Percentiles rank a stretch among this genome's conserved stretches.
phyloP scores from a whole-genome alignment of 23 tunicate genomes.

The Trididemnum miniatum region DNA sequence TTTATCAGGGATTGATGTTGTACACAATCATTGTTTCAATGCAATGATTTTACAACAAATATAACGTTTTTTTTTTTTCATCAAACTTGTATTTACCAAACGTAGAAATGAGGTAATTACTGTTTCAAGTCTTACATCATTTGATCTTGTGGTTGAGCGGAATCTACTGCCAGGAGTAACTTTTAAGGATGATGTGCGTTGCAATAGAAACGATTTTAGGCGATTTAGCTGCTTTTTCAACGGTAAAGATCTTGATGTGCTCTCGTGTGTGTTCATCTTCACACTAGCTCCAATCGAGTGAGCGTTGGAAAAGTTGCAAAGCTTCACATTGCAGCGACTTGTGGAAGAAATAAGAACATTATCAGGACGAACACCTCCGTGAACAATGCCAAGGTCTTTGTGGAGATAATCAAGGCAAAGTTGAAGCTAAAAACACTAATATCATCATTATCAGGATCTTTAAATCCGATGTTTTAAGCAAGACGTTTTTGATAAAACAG shows the following conservation, averaged over 20 bases:
- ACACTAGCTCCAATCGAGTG: slow-evolving; percentile 47
- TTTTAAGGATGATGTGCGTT: slow-evolving; percentile 40
- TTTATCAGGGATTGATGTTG: too few relatives aligned
- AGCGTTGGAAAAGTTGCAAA: slow-evolving; percentile 47
- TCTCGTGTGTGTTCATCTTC: slow-evolving; percentile 30
- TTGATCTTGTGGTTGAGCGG: not conserved
- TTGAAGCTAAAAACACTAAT: slow-evolving; percentile 41
- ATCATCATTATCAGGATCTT: too few relatives aligned
- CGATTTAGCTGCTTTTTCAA: slow-evolving; percentile 8
- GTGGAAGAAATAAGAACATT: slow-evolving; percentile 39
- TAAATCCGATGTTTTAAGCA: too few relatives aligned
- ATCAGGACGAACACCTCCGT: slow-evolving; percentile 51
- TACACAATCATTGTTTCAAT: too few relatives aligned
- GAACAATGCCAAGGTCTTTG: slow-evolving; percentile 36
- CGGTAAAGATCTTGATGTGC: not conserved
- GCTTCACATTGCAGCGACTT: slow-evolving; percentile 48
- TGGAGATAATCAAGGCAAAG: slow-evolving; percentile 39
- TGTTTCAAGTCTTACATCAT: slow-evolving; percentile 34
- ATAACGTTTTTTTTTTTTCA: too few relatives aligned
- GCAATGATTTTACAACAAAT: too few relatives aligned
- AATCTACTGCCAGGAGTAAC: slow-evolving; percentile 6
- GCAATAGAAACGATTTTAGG: slow-evolving; percentile 31
- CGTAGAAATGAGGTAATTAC: too few relatives aligned
- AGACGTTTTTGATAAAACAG: too few relatives aligned
- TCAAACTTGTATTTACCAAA: too few relatives aligned